These are phyloP conservation scores for Sinocyclocheilus maitianheensis DNA, from an alignment of 2,113 vertebrate genomes.

Conservation along the genomic window DNA sequence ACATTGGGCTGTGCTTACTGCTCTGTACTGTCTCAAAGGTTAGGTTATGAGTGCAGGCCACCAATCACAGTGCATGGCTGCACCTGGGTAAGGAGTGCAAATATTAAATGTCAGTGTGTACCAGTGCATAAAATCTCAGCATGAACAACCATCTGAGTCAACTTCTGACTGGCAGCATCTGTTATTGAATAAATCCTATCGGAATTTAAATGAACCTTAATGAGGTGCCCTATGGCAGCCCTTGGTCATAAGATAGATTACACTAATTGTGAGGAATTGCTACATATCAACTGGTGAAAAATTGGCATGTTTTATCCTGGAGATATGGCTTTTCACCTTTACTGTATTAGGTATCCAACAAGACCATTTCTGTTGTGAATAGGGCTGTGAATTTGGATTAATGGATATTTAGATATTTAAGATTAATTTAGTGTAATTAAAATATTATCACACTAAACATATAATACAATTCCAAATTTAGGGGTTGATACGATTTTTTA, in stretches of 20 bases:
- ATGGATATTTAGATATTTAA: background rate
- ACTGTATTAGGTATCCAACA: background rate
- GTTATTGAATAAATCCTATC: conserved; percentile 46
- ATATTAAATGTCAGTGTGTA: conserved; percentile 42
- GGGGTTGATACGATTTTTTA: background rate
- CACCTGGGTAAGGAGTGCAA: conserved; percentile 17
- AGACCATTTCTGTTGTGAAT: background rate
- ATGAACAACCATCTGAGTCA: conserved; percentile 10
- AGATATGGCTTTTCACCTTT: background rate
- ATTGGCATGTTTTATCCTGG: background rate
- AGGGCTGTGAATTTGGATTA: background rate
- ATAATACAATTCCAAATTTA: background rate
- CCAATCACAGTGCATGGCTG: conserved; percentile 12
- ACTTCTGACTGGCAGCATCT: conserved; percentile 28
- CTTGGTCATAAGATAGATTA: conserved; percentile 21
- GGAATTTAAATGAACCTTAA: conserved; percentile 49
- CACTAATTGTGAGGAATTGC: conserved; percentile 22
- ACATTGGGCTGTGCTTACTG: background rate
- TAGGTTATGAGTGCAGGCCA: conserved; percentile 17
- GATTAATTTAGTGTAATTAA: background rate
- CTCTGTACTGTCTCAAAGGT: conserved; percentile 15
- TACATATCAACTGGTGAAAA: background rate
- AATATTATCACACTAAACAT: background rate
- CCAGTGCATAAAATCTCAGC: conserved; percentile 20
- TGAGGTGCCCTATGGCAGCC: conserved; percentile 25